Base-by-base conservation (phyloP, 2,113 vertebrate genomes). In the Beaufortia kweichowensis region DNA sequence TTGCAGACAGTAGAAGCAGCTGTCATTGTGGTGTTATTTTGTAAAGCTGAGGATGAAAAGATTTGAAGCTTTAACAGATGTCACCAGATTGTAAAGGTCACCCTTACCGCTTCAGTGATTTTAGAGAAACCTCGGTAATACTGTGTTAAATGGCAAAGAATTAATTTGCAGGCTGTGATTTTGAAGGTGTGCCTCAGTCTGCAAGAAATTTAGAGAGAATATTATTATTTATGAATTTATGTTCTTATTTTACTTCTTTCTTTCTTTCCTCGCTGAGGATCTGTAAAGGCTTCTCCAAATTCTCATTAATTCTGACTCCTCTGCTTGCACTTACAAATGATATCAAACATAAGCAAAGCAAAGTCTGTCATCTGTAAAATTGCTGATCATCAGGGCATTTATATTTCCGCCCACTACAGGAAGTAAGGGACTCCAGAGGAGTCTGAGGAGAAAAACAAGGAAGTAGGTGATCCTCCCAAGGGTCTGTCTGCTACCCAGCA, bases 331-430 rank as follows among this genome's bases (percentile, higher is more conserved):
- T 86, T 77, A 90, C 89, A 89, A 93, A 91, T 87, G 86, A 86
- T 89, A 89, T 88, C 81, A 89, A 90, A 88, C 82, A 81, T 17
- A 85, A 82, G 82, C 84, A 90, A 79, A 90, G 84, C 85, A 73
- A 88, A 92, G 68, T 85, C 89, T 90, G 59, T 86, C 88, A 87
- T 23, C 89, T 94, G 89, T 92, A 91, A 95, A 94, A 95, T 94
- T 91, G 90, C 88, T 88, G 88, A 87, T 93, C 87, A 92, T 89
- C 87, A 86, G 81, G 79, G 83, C 83, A 81, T 88, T 90, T 91
- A 87, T 86, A 84, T 85, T 84, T 86, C 85, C 83, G 77, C 90
- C 92, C 88, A 82, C 74, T 70, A 80, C 81, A 75, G 69, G 68
- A 81, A 84, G 83, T 75, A 29, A 55, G 8, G 67, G 81, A 76